A percentile compares a stretch with the other conserved stretches of the same genome.
Conservation (phyloP, 2,797 vertebrate species). For the Alauda arvensis region DNA sequence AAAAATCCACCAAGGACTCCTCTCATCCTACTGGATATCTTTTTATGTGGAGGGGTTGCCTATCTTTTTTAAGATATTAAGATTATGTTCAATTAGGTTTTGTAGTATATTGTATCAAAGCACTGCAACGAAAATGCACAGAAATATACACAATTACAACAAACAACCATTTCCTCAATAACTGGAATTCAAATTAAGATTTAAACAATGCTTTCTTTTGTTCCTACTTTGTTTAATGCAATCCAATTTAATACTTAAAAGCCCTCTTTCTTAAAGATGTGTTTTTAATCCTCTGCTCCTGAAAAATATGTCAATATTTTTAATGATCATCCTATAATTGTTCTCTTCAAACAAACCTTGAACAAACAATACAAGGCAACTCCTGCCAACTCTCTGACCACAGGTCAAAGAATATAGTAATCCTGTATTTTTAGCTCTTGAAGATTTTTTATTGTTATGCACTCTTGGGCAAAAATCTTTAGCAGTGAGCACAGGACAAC, state of each 20-base stretch:
- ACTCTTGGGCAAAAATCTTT: neutral
- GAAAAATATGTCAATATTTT: constrained; percentile 49
- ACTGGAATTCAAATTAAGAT: neutral
- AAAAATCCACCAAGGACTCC: neutral
- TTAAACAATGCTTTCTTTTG: neutral
- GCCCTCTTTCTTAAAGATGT: neutral
- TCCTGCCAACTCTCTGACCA: constrained; percentile 42
- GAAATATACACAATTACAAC: neutral
- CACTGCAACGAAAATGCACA: neutral
- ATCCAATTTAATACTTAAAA: neutral
- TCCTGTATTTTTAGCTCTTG: constrained; percentile 50
- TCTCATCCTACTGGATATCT: neutral
- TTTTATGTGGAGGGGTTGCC: neutral
- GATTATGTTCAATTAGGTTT: neutral
- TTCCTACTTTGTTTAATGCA: neutral
- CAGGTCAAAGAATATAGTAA: constrained; percentile 46
- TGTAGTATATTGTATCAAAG: neutral
- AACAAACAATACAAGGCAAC: constrained; percentile 45
- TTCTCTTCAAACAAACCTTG: constrained; percentile 58
- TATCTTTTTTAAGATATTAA: neutral
- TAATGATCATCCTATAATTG: constrained; percentile 61
- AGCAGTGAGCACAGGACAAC: neutral
- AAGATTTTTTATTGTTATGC: constrained; percentile 15
- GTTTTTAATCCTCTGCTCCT: constrained; percentile 24
- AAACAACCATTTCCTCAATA: neutral